Conservation (phyloP, 2,888 invertebrate genomes). For the Ornithoptera priamus region DNA sequence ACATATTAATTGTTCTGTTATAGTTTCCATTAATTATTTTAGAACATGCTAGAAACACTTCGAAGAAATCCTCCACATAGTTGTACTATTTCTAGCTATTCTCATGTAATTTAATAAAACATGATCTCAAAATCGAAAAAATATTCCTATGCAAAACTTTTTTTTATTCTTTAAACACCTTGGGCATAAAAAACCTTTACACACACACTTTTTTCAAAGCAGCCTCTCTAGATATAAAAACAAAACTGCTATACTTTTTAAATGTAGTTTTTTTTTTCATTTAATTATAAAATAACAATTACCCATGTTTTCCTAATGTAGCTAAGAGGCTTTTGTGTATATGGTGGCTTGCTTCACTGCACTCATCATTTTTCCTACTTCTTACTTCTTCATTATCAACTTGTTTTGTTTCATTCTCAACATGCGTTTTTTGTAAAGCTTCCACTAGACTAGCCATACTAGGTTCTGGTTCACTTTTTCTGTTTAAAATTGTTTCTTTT, state of each 20-base stretch:
- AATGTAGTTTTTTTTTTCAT: background rate
- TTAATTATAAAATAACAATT: conserved; percentile 17
- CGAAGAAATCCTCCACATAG: too few species aligned
- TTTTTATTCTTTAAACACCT: too few species aligned
- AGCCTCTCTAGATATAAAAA: too few species aligned
- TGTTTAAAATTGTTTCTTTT: conserved; percentile 61
- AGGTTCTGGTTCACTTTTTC: conserved; percentile 53
- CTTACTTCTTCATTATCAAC: conserved; percentile 15
- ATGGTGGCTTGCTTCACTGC: conserved; percentile 45
- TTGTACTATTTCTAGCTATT: too few species aligned
- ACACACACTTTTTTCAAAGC: too few species aligned
- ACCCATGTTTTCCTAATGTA: conserved; percentile 84
- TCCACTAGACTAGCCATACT: conserved; percentile 61
- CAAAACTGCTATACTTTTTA: background rate
- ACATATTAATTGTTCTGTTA: too few species aligned
- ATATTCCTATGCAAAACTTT: background rate
- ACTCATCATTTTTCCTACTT: conserved; percentile 5
- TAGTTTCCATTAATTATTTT: too few species aligned
- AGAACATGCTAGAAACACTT: too few species aligned
- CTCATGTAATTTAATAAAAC: too few species aligned
- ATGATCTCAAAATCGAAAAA: too few species aligned
- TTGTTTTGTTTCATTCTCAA: conserved; percentile 37
- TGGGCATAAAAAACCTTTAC: background rate
- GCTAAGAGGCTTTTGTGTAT: conserved; percentile 81
- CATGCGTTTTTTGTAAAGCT: conserved; percentile 61